Percentiles rank a stretch among this genome's conserved stretches.
Evolutionary conservation across 1,140 invertebrate species (phyloP).

Genomic region (Chrysomallon squamiferum): DNA sequence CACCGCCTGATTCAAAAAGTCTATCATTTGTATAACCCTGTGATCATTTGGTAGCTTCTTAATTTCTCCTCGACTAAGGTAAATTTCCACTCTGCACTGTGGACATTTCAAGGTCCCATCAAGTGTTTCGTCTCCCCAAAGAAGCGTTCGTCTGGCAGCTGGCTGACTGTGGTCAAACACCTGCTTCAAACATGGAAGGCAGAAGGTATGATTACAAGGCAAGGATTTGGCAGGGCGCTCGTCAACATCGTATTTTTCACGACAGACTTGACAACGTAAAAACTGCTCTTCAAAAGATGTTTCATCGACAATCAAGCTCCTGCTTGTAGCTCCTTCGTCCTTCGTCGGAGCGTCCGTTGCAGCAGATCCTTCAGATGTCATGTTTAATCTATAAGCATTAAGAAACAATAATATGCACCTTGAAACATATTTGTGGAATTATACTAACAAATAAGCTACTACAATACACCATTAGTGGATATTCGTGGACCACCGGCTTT

Average conservation of each 20-base stretch:
- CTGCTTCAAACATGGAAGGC: slow-evolving; percentile 44
- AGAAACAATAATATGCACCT: too few species aligned
- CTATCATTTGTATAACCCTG: slow-evolving; percentile 57
- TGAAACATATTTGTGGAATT: too few species aligned
- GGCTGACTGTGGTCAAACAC: slow-evolving; percentile 51
- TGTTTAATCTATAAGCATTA: too few species aligned
- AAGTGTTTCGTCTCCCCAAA: slow-evolving; percentile 40
- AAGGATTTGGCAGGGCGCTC: slow-evolving; percentile 49
- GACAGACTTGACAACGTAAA: slow-evolving; percentile 50
- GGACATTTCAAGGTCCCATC: slow-evolving; percentile 56
- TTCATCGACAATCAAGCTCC: slow-evolving; percentile 52
- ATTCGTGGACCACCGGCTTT: too few species aligned
- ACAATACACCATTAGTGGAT: too few species aligned
- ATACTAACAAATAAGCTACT: too few species aligned
- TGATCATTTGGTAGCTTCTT: slow-evolving; percentile 52
- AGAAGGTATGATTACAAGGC: slow-evolving; percentile 57
- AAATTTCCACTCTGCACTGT: slow-evolving; percentile 54
- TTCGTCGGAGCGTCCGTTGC: too few species aligned
- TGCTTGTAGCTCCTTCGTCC: neutral
- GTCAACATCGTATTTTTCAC: slow-evolving; percentile 44
- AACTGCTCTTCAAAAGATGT: slow-evolving; percentile 56
- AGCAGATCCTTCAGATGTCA: too few species aligned
- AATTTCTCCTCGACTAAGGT: slow-evolving; percentile 44
- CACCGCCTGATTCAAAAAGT: slow-evolving; percentile 48
- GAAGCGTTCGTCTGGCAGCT: slow-evolving; percentile 21